Evolutionary conservation across 2,888 invertebrate genomes (phyloP), one percentile per base, ranked within the genome.

Genomic region (Watsonalla binaria): DNA sequence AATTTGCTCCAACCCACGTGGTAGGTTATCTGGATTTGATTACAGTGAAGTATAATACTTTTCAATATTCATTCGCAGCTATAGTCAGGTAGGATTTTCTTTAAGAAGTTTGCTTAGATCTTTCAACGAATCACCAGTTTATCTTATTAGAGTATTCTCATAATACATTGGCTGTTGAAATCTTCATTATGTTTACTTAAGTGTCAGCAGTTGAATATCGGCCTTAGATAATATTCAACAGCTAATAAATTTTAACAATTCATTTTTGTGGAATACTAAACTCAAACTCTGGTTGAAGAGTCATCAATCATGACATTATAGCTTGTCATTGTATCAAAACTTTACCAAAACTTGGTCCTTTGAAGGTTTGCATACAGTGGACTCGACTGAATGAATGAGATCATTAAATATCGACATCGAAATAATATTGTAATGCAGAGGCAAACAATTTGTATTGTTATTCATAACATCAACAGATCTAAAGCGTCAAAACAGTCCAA

Each of bases 311-410:
- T 59, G 47, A 49, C 54, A 68, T 66, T 72, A 53, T 69, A 71
- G 76, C 72, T 58, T 71, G 62, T 78, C 78, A 78, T 76, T 72
- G 69, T 74, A 73, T 66, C 37, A 60, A 74, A 78, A 78, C 66
- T 77, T 71, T 46, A 49, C 51, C 51, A 54, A 53, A 39, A 52
- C 55, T 61, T 61, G 65, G 63, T 65, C 52, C 52, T 62, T 66
- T 59, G 55, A 54, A 55, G 55, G 50, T 47, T 58, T 51, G 46
- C 13, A 33, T 49, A 53, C 45, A 54, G 54, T 57, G 47, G 42
- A 42, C 11, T 11, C 37, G 37, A 37, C 7, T 37, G 37, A 37
- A 42, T 11, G 42, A 42, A 8, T 11, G 42, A 42, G 42, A 42
- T 11, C 11, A 42, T 11, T 42, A 42, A 42, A 42, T 11, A 42